Base-by-base conservation (phyloP, 1,140 invertebrate genomes). In the Agrypnia vestita region DNA sequence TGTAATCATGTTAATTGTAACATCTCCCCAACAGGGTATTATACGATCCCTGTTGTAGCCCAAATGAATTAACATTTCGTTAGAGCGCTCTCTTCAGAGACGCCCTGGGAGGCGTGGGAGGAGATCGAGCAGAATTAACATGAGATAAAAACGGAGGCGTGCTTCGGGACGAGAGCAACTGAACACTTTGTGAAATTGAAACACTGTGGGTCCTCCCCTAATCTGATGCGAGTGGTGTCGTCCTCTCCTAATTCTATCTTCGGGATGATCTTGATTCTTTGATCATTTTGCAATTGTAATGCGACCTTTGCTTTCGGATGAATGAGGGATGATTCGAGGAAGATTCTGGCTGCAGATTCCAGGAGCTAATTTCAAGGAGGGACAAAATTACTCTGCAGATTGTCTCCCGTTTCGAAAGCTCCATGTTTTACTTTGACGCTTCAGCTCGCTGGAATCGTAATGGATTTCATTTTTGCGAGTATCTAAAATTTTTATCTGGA, bases 181-280 rank as follows among this genome's bases (percentile, higher is more conserved):
- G 49, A 79, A 75, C 81, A 82, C 81, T 82, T 82, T 80, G 81
- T 76, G 78, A 77, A 82, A 82, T 82, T 82, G 81, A 82, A 82
- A 82, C 78, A 77, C 61, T 76, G 81, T 51, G 64, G 73, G 76
- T 73, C 59, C 49, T 62, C 56, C 62, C 67, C 61, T 80, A 82
- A 82, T 82, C 81, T 82, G 78, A 53, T 56, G 69, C 71, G 81
- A 82, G 74, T 79, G 80, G 78, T 79, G 75, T 79, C 81, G 53
- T 46, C 15, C 44, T 75, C 21, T 55, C 47, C 53, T 49, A 73
- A 73, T 76, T 61, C 44, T 76, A 76, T 76, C 55, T 62, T 56
- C 8, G n/a, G 44, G 44, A 35, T 46, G 43, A 64, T 76, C 74
- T 47, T n/a, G 51, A 21, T 21, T 47, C 74, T 62, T 76, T 76